A percentile compares a stretch with the other conserved stretches of the same genome.
Conservation (phyloP, 2,888 invertebrate species). For the Trypoxylon attenuatum region DNA sequence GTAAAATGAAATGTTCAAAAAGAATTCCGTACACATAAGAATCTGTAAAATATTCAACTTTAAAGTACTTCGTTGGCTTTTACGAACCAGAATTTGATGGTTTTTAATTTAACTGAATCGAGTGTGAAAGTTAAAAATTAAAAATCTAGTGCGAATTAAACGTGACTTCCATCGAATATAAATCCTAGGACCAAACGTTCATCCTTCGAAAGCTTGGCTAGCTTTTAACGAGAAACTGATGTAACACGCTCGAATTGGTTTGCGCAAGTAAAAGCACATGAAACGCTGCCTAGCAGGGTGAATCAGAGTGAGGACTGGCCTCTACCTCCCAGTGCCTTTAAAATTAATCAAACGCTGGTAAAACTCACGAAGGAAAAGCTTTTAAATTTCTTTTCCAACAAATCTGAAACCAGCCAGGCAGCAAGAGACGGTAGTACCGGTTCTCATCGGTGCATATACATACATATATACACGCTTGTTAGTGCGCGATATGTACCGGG, state of each 20-base stretch:
- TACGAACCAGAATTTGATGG: too few relatives aligned
- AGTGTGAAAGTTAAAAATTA: too few relatives aligned
- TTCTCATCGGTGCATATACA: constrained; percentile 17
- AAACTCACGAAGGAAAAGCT: constrained; percentile 47
- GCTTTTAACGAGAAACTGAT: too few relatives aligned
- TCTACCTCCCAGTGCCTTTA: constrained; percentile 50
- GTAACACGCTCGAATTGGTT: constrained; percentile 1
- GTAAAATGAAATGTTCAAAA: too few relatives aligned
- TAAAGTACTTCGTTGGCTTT: too few relatives aligned
- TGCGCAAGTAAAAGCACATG: constrained; percentile 33
- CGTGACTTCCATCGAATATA: too few relatives aligned
- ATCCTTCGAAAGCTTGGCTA: too few relatives aligned
- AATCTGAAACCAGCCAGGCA: constrained; percentile 40
- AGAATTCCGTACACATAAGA: too few relatives aligned
- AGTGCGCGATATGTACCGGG: constrained; percentile 27
- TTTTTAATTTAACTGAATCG: too few relatives aligned
- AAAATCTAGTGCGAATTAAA: too few relatives aligned
- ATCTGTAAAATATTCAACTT: too few relatives aligned
- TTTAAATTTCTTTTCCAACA: constrained; percentile 57
- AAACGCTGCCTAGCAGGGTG: background rate
- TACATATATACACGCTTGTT: constrained; percentile 20
- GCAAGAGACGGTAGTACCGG: constrained; percentile 13
- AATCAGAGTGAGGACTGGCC: constrained; percentile 21
- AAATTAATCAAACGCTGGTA: constrained; percentile 37
- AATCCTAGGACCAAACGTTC: too few relatives aligned